These are phyloP conservation scores for Propithecus perrieri DNA, from an alignment of 2,797 vertebrate genomes.

Conservation along the genomic window DNA sequence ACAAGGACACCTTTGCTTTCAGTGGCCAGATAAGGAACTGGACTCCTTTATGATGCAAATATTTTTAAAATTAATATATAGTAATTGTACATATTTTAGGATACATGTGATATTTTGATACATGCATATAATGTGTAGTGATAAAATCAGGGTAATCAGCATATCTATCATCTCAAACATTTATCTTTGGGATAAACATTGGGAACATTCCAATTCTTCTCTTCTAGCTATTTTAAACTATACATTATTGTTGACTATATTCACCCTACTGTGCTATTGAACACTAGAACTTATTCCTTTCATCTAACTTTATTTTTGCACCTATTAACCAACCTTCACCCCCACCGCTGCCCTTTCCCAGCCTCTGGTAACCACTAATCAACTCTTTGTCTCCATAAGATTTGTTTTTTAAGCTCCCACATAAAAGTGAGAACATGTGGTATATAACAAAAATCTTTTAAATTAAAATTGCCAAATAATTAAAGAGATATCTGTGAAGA, in stretches of 20 bases:
- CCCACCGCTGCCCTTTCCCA: not conserved
- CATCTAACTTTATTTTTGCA: not conserved
- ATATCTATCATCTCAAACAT: not conserved
- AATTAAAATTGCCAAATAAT: slow-evolving; percentile 39
- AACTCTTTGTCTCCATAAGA: not conserved
- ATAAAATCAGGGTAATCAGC: not conserved
- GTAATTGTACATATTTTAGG: not conserved
- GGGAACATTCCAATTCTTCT: not conserved
- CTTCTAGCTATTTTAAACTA: not conserved
- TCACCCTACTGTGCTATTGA: not conserved
- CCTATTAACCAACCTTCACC: not conserved
- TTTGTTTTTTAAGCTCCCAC: not conserved
- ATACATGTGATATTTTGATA: not conserved
- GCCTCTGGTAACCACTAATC: not conserved
- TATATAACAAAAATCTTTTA: slow-evolving; percentile 28
- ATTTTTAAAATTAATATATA: not conserved
- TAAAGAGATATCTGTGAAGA: not conserved
- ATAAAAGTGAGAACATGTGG: not conserved
- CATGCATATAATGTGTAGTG: not conserved
- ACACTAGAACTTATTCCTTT: not conserved
- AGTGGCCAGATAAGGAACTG: not conserved
- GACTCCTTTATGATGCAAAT: not conserved
- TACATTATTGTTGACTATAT: not conserved
- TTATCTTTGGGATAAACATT: not conserved
- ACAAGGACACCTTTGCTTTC: slow-evolving; percentile 13